phyloP scores from a whole-genome alignment of 2,888 invertebrate species.

The Drosophila multiciliata region DNA sequence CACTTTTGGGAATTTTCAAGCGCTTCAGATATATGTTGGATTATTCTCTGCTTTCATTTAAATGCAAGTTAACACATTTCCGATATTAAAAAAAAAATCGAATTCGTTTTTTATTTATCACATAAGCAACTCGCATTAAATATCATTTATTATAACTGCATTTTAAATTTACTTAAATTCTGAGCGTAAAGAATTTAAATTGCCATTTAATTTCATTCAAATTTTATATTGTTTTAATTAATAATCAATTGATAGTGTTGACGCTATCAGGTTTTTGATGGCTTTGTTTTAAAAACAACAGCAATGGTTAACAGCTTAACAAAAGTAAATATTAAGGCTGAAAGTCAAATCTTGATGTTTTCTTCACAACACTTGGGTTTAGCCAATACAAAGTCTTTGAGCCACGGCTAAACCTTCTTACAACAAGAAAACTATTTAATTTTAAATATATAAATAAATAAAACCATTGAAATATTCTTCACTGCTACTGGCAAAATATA shows the following conservation, averaged over 20 bases:
- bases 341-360: neutral
- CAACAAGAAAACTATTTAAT: neutral
- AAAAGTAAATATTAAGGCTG: neutral
- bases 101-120: neutral
- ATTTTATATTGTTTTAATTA: neutral
- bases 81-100: neutral
- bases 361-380: neutral
- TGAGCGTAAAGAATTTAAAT: neutral
- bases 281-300: neutral
- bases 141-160: neutral
- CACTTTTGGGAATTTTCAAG: slow-evolving; percentile 13
- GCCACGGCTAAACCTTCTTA: neutral
- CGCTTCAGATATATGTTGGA: neutral
- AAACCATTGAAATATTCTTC: neutral
- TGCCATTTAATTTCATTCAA: neutral
- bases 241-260: neutral
- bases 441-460: too few species aligned
- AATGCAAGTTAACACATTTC: neutral
- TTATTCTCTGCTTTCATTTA: neutral
- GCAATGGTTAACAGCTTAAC: neutral
- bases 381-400: neutral
- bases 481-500: neutral
- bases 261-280: neutral
- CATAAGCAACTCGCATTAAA: neutral
- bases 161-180: neutral